These are phyloP conservation scores for Crossaster papposus DNA, from an alignment of 53 echinoderm and acorn worm species.

Conservation along the genomic window DNA sequence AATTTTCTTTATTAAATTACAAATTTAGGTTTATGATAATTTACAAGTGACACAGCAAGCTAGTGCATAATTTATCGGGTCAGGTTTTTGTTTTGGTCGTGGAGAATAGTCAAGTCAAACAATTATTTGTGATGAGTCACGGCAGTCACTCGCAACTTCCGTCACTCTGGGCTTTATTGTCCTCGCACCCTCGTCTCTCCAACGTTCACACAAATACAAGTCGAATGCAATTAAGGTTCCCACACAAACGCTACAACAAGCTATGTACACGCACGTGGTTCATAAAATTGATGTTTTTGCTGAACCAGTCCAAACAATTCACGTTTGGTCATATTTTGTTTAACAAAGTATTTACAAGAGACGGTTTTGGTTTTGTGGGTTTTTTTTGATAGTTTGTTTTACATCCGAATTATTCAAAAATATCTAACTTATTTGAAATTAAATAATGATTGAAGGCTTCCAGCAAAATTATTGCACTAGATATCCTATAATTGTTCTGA, in stretches of 20 bases:
- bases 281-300: background rate
- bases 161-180: conserved; percentile 38
- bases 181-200: background rate
- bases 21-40: background rate
- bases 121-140: conserved; percentile 31
- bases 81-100: conserved; percentile 2
- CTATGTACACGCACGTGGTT: background rate
- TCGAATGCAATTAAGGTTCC: conserved; percentile 26
- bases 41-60: background rate
- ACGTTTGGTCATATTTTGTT: background rate
- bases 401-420: too few species aligned
- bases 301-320: background rate
- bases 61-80: background rate
- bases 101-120: background rate
- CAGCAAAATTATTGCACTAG: too few species aligned
- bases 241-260: background rate
- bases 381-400: too few species aligned
- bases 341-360: background rate
- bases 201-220: background rate
- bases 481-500: too few species aligned
- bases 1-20: too few species aligned
- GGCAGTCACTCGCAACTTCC: background rate
- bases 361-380: background rate
- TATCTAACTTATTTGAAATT: too few species aligned
- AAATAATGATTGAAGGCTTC: too few species aligned